phyloP scores from a whole-genome alignment of 2,113 vertebrate genomes.

The Chiloscyllium plagiosum region DNA sequence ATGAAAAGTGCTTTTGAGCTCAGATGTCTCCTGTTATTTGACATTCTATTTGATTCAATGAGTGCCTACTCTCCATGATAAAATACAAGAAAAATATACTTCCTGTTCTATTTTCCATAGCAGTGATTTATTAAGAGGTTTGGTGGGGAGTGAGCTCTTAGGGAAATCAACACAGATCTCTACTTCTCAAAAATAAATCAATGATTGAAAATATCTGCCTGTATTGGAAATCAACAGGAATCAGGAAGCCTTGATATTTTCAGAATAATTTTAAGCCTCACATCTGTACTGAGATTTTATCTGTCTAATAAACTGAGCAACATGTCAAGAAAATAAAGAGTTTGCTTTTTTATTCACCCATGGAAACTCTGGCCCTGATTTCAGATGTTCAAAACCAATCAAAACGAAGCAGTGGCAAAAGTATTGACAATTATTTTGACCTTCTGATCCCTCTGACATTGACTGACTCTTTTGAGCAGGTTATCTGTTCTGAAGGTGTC shows the following conservation, averaged over 20 bases:
- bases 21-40: background rate
- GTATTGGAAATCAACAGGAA: background rate
- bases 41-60: background rate
- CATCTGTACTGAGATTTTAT: background rate
- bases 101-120: background rate
- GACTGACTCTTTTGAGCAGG: too few species aligned
- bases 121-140: background rate
- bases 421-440: too few species aligned
- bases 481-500: too few species aligned
- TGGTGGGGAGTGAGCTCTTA: background rate
- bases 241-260: background rate
- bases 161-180: background rate
- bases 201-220: background rate
- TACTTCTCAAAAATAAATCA: background rate
- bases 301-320: background rate
- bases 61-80: background rate
- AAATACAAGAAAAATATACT: background rate
- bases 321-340: background rate
- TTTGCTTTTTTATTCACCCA: background rate
- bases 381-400: background rate
- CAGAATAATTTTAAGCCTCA: background rate
- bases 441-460: too few species aligned
- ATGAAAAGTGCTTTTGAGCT: background rate
- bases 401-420: too few species aligned
- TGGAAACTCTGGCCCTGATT: background rate